These are phyloP conservation scores for Balearica regulorum DNA, from an alignment of 2,797 vertebrate species.

Conservation along the genomic window DNA sequence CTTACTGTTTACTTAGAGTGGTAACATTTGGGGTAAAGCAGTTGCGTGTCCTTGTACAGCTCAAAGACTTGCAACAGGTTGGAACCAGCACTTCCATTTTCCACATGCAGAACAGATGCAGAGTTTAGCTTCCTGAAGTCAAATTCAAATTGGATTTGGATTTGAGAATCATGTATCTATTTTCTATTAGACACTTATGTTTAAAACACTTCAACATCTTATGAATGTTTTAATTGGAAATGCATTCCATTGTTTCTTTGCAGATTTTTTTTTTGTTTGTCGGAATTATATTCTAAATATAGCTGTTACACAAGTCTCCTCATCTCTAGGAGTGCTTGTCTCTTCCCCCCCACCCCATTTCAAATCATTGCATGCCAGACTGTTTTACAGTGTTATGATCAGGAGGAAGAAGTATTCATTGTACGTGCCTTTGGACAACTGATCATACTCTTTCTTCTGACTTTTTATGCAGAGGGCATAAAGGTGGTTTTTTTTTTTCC, in stretches of 20 bases:
- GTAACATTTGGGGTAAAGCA: background rate
- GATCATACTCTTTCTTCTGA: background rate
- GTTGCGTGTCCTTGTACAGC: background rate
- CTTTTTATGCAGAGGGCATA: background rate
- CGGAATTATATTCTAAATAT: background rate
- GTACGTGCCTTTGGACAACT: background rate
- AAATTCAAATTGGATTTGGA: background rate
- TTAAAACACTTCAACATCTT: background rate
- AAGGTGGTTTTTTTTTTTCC: background rate
- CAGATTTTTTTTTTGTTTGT: background rate
- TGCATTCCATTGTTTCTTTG: background rate
- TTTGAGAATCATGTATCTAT: background rate
- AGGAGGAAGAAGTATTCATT: background rate
- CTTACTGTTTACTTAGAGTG: background rate
- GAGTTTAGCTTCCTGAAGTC: background rate
- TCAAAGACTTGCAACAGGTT: background rate
- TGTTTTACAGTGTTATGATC: background rate
- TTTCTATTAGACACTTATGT: background rate
- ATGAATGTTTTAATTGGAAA: background rate
- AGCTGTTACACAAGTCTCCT: background rate
- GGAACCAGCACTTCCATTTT: background rate
- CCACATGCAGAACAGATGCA: rapidly evolving
- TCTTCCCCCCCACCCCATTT: background rate
- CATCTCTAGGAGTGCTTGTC: background rate
- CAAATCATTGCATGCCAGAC: background rate